Conservation (phyloP, 1,140 invertebrate genomes). For the Camponotus vicinus region DNA sequence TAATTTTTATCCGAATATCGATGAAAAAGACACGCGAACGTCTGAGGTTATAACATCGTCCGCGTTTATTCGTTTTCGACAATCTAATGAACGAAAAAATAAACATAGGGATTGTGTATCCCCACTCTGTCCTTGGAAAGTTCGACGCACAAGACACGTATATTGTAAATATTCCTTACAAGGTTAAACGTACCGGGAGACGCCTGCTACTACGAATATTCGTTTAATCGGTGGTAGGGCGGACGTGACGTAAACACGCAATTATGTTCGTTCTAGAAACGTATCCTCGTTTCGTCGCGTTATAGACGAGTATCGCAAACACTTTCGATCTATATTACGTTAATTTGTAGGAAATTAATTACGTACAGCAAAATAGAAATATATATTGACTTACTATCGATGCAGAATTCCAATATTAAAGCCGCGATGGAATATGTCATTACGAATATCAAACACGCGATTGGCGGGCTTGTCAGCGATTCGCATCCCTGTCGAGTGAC, state of each 20-base stretch:
- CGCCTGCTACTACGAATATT: too few relatives aligned
- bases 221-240: too few relatives aligned
- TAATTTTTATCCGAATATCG: not conserved
- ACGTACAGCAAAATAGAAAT: not conserved
- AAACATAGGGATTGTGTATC: too few relatives aligned
- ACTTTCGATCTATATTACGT: not conserved
- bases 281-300: too few relatives aligned
- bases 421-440: too few relatives aligned
- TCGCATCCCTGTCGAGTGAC: not conserved
- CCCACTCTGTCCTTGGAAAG: too few relatives aligned
- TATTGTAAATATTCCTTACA: too few relatives aligned
- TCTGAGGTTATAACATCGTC: not conserved
- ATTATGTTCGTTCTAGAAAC: too few relatives aligned
- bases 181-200: too few relatives aligned
- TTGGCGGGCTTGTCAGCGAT: not conserved
- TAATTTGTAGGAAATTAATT: not conserved
- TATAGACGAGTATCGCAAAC: not conserved
- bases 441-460: not conserved
- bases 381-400: not conserved
- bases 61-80: not conserved
- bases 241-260: too few relatives aligned
- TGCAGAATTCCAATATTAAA: not conserved
- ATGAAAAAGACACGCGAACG: not conserved
- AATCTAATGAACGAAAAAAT: not conserved
- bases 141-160: too few relatives aligned